Evolutionary conservation across 2,888 invertebrate genomes (phyloP).

Genomic region (Platycheirus rosarum): DNA sequence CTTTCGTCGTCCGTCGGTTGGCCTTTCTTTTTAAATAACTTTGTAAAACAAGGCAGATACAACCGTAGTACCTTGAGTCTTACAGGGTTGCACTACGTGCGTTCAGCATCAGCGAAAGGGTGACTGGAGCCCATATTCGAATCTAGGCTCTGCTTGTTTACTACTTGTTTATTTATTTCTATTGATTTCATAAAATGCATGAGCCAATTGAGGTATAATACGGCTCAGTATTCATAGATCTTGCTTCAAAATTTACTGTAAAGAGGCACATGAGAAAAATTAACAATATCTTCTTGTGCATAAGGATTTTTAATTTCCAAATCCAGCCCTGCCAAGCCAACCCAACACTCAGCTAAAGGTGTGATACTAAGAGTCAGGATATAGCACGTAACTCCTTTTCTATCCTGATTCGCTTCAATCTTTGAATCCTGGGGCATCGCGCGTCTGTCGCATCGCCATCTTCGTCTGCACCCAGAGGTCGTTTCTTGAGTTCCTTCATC

Average conservation of each 20-base stretch:
- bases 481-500: constrained; percentile 50
- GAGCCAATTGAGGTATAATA: too few species aligned
- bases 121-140: too few species aligned
- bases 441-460: constrained; percentile 65
- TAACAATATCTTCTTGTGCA: background rate
- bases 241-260: too few species aligned
- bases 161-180: too few species aligned
- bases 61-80: constrained; percentile 14
- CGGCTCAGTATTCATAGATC: too few species aligned
- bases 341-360: constrained; percentile 57
- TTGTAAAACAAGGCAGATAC: constrained; percentile 44
- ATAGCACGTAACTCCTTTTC: constrained; percentile 73
- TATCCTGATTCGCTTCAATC: constrained; percentile 73
- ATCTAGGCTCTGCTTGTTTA: too few species aligned
- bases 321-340: constrained; percentile 8
- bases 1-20: constrained; percentile 34
- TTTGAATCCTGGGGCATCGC: constrained; percentile 70
- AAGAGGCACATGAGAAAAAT: too few species aligned
- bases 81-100: constrained; percentile 1
- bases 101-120: too few species aligned
- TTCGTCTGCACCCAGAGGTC: constrained; percentile 65
- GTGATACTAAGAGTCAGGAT: constrained; percentile 68
- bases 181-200: too few species aligned
- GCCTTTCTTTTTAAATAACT: constrained; percentile 69
- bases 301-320: background rate